These are phyloP conservation scores for Drosophila subpulchrella DNA, from an alignment of 1,140 invertebrate genomes.

Conservation along the genomic window DNA sequence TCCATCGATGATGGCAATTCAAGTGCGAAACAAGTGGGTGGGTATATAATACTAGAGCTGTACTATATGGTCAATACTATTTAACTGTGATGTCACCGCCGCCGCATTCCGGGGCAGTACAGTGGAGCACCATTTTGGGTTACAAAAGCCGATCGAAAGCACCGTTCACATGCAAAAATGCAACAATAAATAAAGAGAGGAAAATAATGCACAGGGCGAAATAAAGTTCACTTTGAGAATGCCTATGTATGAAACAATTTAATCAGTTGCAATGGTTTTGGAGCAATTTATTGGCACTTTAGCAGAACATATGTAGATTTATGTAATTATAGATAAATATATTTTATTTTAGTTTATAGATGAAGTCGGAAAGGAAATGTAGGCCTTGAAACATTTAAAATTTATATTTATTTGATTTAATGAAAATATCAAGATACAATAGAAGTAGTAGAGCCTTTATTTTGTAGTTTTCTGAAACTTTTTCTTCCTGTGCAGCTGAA, in stretches of 20 bases:
- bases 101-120: conserved; percentile 2
- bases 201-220: neutral
- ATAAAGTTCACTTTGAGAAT: neutral
- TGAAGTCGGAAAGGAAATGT: too few species aligned
- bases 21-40: conserved; percentile 23
- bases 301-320: too few species aligned
- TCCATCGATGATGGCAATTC: conserved; percentile 10
- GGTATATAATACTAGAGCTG: conserved; percentile 1
- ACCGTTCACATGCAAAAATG: conserved; percentile 28
- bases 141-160: conserved; percentile 8
- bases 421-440: too few species aligned
- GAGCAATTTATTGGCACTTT: too few species aligned
- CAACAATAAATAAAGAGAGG: conserved; percentile 24
- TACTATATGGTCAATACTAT: conserved; percentile 6
- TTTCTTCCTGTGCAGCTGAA: conserved; percentile 19
- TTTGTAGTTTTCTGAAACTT: neutral
- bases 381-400: too few species aligned
- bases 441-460: too few species aligned
- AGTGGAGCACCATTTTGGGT: conserved; percentile 17
- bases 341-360: too few species aligned
- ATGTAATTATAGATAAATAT: too few species aligned
- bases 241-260: too few species aligned
- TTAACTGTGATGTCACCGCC: conserved; percentile 35
- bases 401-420: too few species aligned
- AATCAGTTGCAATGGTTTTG: too few species aligned